phyloP scores from a whole-genome alignment of 2,113 vertebrate genomes.

The Podarcis cretensis region DNA sequence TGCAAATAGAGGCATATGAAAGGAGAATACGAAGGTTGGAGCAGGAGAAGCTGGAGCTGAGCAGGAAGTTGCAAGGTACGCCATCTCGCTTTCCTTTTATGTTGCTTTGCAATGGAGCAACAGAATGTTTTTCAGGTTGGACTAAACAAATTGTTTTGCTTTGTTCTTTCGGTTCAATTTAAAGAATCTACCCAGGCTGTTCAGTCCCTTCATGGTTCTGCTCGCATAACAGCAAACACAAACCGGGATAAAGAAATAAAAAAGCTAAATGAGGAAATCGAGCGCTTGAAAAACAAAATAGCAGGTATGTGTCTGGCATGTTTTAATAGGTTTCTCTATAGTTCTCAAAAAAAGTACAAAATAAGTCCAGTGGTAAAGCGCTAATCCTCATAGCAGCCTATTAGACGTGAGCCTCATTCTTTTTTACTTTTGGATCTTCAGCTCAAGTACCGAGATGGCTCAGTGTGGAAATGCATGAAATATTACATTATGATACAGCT shows the following conservation, averaged over 20 bases:
- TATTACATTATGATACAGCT: constrained; percentile 2
- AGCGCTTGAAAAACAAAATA: constrained; percentile 91
- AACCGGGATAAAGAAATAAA: constrained; percentile 92
- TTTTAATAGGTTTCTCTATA: not conserved
- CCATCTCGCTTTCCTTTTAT: not conserved
- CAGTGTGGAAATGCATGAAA: not conserved
- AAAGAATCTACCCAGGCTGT: constrained; percentile 89
- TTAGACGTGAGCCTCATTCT: not conserved
- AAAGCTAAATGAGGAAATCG: constrained; percentile 95
- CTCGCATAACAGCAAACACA: constrained; percentile 77
- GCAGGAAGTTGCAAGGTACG: constrained; percentile 91
- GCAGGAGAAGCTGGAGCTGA: constrained; percentile 94
- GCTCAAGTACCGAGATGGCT: not conserved
- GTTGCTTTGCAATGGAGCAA: not conserved
- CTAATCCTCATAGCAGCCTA: not conserved
- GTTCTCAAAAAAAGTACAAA: not conserved
- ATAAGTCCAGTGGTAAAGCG: not conserved
- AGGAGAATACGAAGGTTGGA: constrained; percentile 90
- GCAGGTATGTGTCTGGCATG: constrained; percentile 78
- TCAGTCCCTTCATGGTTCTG: constrained; percentile 83
- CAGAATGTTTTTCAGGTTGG: not conserved
- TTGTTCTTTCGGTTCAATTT: constrained; percentile 2
- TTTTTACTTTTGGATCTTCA: not conserved
- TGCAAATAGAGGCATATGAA: constrained; percentile 91
- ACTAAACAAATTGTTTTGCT: not conserved